Evolutionary conservation across 2,797 vertebrate genomes (phyloP), one percentile per base, ranked within the genome.

Genomic region (Diplodus sargus): DNA sequence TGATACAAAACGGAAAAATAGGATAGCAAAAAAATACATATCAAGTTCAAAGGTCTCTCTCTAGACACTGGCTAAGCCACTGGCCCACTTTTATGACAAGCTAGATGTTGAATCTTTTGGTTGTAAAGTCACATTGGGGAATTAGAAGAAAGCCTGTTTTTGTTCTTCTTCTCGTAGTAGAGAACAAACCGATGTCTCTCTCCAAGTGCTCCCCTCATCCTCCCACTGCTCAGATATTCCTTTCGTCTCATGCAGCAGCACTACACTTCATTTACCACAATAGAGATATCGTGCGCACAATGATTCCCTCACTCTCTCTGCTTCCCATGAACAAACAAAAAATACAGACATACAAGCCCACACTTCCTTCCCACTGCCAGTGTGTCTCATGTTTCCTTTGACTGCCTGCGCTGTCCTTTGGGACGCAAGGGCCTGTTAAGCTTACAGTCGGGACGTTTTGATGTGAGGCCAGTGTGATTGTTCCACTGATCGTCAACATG

Each of bases 91-190:
- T 78, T 82, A 69, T 58, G 68, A 85, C 74, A 86, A 65, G 54
- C 57, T 23, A 42, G 52, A 73, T 78, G 77, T 66, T 39, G 59
- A 83, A 62, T 72, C 59, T 63, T 78, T 71, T 72, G 51, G 54
- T 79, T 86, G 68, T 82, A 81, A 87, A 87, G 75, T 86, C 71
- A 81, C 84, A 61, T 47, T 43, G 68, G 87, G 81, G 86, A 85
- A 89, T 87, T 82, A 78, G 83, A 78, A 80, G 47, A 73, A 83
- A 47, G 34, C 79, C 52, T 25, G 47, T 53, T 52, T 79, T 63
- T 83, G 53, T 78, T 86, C 57, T 63, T 34, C 17, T 70, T 62
- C 76, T 74, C 28, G 39, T 54, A 57, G 47, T 58, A 43, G 39
- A 82, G 76, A 85, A 85, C 79, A 89, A 85, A 87, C 79, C 47